These are phyloP conservation scores for Acleris laterana DNA, from an alignment of 2,888 invertebrate species.

Conservation along the genomic window DNA sequence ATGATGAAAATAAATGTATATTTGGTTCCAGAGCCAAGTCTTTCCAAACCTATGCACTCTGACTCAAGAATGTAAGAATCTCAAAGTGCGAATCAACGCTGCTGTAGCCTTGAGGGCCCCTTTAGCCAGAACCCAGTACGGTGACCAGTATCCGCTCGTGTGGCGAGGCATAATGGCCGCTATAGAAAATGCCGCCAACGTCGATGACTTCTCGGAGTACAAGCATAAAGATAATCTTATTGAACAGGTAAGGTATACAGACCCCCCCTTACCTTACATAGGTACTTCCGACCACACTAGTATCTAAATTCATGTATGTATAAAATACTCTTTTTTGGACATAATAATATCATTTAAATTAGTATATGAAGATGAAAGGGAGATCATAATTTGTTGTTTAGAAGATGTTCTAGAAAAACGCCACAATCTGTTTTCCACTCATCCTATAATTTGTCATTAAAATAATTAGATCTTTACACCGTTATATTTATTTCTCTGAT, in stretches of 20 bases:
- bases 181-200: constrained; percentile 90
- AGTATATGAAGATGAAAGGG: too few relatives aligned
- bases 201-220: constrained; percentile 93
- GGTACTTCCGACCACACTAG: too few relatives aligned
- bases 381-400: too few relatives aligned
- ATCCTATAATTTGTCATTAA: too few relatives aligned
- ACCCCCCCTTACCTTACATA: background rate
- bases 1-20: background rate
- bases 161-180: constrained; percentile 90
- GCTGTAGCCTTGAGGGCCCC: constrained; percentile 89
- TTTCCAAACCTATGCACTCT: constrained; percentile 87
- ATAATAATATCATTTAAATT: too few relatives aligned
- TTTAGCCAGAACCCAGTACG: constrained; percentile 86
- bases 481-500: too few relatives aligned
- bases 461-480: too few relatives aligned
- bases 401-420: too few relatives aligned
- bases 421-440: too few relatives aligned
- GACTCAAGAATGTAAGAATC: constrained; percentile 90
- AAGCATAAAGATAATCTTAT: constrained; percentile 93
- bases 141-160: constrained; percentile 82
- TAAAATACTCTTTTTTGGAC: too few relatives aligned
- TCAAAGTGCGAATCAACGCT: constrained; percentile 96
- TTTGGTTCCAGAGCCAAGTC: constrained; percentile 81
- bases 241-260: constrained; percentile 86
- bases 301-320: too few relatives aligned